These are phyloP conservation scores for Limnothrissa miodon DNA, from an alignment of 2,113 vertebrate species.

Conservation along the genomic window DNA sequence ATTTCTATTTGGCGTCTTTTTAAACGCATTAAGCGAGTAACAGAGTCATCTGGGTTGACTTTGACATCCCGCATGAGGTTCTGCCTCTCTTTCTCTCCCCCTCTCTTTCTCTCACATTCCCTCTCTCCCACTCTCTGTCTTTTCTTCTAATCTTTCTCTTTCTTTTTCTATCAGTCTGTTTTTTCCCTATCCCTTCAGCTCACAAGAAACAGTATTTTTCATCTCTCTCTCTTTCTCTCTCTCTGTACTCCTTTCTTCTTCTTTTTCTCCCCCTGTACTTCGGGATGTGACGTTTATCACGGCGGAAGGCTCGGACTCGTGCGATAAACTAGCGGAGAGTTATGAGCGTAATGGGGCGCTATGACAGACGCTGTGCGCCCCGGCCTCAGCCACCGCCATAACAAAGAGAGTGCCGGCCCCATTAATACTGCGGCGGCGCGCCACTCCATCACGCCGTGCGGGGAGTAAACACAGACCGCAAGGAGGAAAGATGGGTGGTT, in stretches of 20 bases:
- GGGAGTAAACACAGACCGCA: slow-evolving; percentile 38
- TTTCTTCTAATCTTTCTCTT: not conserved
- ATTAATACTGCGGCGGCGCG: slow-evolving; percentile 48
- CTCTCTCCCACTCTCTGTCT: slow-evolving; percentile 24
- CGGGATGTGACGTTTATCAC: slow-evolving; percentile 52
- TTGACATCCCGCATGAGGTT: slow-evolving; percentile 56
- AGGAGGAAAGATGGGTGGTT: no score
- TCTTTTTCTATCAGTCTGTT: slow-evolving; percentile 4
- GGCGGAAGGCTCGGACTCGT: slow-evolving; percentile 47
- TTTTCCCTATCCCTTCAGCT: slow-evolving; percentile 36
- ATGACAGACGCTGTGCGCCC: slow-evolving; percentile 48
- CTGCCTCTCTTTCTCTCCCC: slow-evolving; percentile 34
- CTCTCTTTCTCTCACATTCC: slow-evolving; percentile 1
- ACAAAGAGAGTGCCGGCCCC: slow-evolving; percentile 45
- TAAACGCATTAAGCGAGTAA: slow-evolving; percentile 53
- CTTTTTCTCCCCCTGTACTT: slow-evolving; percentile 21
- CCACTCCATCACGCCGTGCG: slow-evolving; percentile 47
- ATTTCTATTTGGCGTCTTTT: slow-evolving; percentile 54
- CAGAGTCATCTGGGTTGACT: slow-evolving; percentile 52
- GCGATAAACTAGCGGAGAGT: slow-evolving; percentile 53
- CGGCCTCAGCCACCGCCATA: slow-evolving; percentile 40
- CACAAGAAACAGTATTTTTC: slow-evolving; percentile 14
- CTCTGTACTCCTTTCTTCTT: slow-evolving; percentile 13
- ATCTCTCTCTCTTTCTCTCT: not conserved
- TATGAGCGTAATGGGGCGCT: slow-evolving; percentile 48